Conservation (phyloP, 2,113 vertebrate genomes). For the Syngnathoides biaculeatus region DNA sequence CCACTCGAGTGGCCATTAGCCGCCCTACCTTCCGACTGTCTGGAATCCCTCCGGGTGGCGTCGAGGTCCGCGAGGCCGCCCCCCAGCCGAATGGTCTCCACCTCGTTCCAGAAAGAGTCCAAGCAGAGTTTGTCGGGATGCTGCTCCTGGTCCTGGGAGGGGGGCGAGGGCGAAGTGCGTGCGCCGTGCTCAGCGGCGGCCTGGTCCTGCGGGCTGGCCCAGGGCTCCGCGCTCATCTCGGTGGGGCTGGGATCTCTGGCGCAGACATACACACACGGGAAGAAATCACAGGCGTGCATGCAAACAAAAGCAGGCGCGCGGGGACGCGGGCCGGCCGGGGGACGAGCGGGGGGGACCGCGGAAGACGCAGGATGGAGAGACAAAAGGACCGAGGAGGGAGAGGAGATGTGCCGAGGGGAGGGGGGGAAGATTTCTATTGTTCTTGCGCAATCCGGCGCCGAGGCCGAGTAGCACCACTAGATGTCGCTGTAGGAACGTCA, state of each 20-base stretch:
- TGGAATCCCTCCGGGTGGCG: slow-evolving; percentile 71
- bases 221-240: slow-evolving; percentile 78
- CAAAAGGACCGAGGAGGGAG: slow-evolving; percentile 52
- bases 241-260: slow-evolving; percentile 71
- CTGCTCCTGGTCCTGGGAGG: slow-evolving; percentile 56
- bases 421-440: slow-evolving; percentile 67
- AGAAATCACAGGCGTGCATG: slow-evolving; percentile 60
- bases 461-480: slow-evolving; percentile 57
- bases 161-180: slow-evolving; percentile 19
- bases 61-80: slow-evolving; percentile 72
- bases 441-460: slow-evolving; percentile 48
- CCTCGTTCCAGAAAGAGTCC: slow-evolving; percentile 87
- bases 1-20: background rate
- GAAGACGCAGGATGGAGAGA: slow-evolving; percentile 41
- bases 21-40: slow-evolving; percentile 78
- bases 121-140: slow-evolving; percentile 76
- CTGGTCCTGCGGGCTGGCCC: slow-evolving; percentile 64
- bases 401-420: slow-evolving; percentile 44
- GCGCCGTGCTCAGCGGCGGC: slow-evolving; percentile 55
- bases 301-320: slow-evolving; percentile 52
- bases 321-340: slow-evolving; percentile 31
- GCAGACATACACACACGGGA: slow-evolving; percentile 59
- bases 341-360: background rate
- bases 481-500: slow-evolving; percentile 38
- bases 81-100: slow-evolving; percentile 81